These are phyloP conservation scores for Trilocha varians DNA, from an alignment of 2,888 invertebrate genomes.

Conservation along the genomic window DNA sequence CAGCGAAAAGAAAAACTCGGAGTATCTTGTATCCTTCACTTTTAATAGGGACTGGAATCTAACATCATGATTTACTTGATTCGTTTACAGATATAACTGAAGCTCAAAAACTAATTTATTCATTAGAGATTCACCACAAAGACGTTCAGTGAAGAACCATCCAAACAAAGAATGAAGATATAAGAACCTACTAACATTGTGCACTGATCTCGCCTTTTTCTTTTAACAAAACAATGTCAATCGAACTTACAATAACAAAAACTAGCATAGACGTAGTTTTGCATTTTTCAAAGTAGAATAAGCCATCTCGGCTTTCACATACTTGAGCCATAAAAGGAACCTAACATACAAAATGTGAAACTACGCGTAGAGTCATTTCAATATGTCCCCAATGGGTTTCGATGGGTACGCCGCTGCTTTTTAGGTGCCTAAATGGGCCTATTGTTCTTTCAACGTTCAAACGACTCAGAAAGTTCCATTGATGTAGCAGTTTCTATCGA, in stretches of 20 bases:
- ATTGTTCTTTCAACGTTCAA: constrained; percentile 50
- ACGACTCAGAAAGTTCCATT: constrained; percentile 23
- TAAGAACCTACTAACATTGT: not conserved
- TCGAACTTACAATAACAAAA: constrained; percentile 62
- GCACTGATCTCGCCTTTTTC: constrained; percentile 27
- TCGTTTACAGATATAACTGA: too few relatives aligned
- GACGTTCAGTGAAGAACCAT: too few relatives aligned
- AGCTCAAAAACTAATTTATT: too few relatives aligned
- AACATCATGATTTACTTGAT: constrained; percentile 39
- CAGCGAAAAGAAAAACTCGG: constrained; percentile 51
- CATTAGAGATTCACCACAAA: too few relatives aligned
- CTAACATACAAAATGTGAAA: constrained; percentile 25
- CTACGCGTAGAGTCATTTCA: constrained; percentile 47
- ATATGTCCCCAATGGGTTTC: constrained; percentile 65
- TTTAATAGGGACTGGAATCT: constrained; percentile 50
- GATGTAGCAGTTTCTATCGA: too few relatives aligned
- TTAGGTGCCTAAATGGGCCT: constrained; percentile 61
- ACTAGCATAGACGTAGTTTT: constrained; percentile 50
- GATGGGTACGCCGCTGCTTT: constrained; percentile 64
- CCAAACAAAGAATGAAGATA: not conserved
- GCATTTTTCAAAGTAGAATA: constrained; percentile 58
- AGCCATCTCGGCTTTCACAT: constrained; percentile 58
- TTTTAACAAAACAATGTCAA: constrained; percentile 52
- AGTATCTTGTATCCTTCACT: constrained; percentile 57
- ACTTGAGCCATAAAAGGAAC: constrained; percentile 61